Evolutionary conservation across 2,113 vertebrate species (phyloP), one percentile per base, ranked within the genome.

Genomic region (Bos javanicus): DNA sequence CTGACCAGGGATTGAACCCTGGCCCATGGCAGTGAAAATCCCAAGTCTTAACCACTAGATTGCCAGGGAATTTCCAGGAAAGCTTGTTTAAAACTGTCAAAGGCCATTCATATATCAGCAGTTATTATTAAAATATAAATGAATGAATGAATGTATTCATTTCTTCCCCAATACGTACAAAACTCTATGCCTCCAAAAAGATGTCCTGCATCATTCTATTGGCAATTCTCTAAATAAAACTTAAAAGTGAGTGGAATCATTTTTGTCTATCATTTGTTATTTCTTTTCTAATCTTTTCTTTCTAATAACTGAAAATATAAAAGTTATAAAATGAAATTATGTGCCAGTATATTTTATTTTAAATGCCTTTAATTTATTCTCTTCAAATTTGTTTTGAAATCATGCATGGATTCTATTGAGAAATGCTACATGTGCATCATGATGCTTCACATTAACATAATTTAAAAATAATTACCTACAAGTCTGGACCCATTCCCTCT

Each of bases 331-430:
- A 85, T 82, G 17, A 91, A 30, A 86, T 81, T 81, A 50, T 89
- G 7, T 54, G 50, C 12, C 43, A 80, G 17, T 23, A 54, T 86
- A 50, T 90, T 64, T 83, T 60, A 88, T 33, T 88, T 96, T 64
- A 57, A 57, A 52, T 81, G 23, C 7, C 28, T 88, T 90, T 89
- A 59, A 36, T 91, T 93, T 95, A 67, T 78, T 82, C n/a, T 54
- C 59, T 87, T 93, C 54, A 50, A 39, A n/a, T 97, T 96, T 97
- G 43, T 56, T 57, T 97, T 83, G 60, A 48, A 60, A 25, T 5
- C 33, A 87, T 82, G 23, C 50, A 64, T 60, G 28, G 54, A 50
- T 92, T 97, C 93, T 83, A 13, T 86, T 91, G 64, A 91, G 82
- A 98, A 50, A 81, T 5, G 23, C 43, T 86, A 10, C 48, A 16